These are phyloP conservation scores for Aulostomus chinensis DNA, from an alignment of 2,797 vertebrate genomes.

Conservation along the genomic window DNA sequence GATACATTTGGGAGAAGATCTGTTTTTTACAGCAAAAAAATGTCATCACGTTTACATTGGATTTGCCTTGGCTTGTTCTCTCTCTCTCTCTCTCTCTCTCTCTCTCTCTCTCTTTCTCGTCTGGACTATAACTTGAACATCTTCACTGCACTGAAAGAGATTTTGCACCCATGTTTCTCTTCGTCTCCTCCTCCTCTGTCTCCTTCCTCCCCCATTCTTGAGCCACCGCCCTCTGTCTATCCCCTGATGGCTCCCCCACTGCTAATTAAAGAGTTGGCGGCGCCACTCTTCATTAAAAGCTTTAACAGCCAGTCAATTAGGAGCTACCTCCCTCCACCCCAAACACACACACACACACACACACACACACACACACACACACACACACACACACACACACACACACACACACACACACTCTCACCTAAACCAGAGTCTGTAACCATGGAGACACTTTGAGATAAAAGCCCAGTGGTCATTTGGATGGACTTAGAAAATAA, in stretches of 20 bases:
- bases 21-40: no score
- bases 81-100: no score
- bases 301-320: conserved; percentile 77
- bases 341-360: conserved; percentile 24
- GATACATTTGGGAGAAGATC: no score
- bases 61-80: no score
- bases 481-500: conserved; percentile 50
- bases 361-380: no score
- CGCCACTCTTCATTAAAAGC: conserved; percentile 72
- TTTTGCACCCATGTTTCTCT: neutral
- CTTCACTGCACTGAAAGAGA: neutral
- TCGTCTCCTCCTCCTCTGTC: neutral
- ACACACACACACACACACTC: conserved; percentile 17
- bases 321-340: conserved; percentile 41
- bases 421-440: conserved; percentile 34
- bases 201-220: neutral
- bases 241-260: conserved; percentile 42
- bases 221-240: conserved; percentile 35
- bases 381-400: conserved; percentile 8
- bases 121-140: no score
- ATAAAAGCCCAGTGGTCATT: conserved; percentile 56
- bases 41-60: no score
- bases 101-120: no score
- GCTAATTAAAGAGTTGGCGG: conserved; percentile 63
- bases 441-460: conserved; percentile 53